Evolutionary conservation across 2,113 vertebrate genomes (phyloP), one percentile per base, ranked within the genome.

Genomic region (Trichomycterus rosablanca): DNA sequence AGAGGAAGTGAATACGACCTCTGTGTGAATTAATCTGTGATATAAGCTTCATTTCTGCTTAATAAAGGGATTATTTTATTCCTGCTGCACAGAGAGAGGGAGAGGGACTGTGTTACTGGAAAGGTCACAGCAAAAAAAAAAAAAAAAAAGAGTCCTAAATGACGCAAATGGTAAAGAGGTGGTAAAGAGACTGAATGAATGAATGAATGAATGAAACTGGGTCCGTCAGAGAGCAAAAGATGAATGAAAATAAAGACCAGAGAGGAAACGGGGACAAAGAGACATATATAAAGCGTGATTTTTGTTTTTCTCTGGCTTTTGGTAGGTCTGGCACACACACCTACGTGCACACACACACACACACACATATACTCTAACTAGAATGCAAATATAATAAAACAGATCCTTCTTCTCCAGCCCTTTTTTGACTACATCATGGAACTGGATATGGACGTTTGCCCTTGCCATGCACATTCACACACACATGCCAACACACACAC

Each of bases 41-140:
- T 46, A 34, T 30, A 28, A 48, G 49, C 60, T 52, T 59, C 18
- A 43, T 1, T 48, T 42, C 43, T 6, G n/a, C 19, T 49, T 67
- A 59, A 51, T 28, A 63, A 26, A 44, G 35, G 45, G 67, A 69
- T 63, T 58, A 63, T 57, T 37, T 69, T n/a, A n/a, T n/a, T 28
- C 7, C 52, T 11, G 24, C 40, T 18, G 40, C 37, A 22, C 53
- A 57, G 4, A 37, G 16, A 34, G 12, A 59, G 50, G 15, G 20
- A 30, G 10, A 8, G 20, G 49, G 39, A 26, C 20, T 28, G 18
- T 30, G 22, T 24, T 12, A 30, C 26, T 3, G 26, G 26, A 30
- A 7, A 22, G 34, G 59, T 18, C 39, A 10, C 22, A 48, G n/a
- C n/a, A 60, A 6, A 30, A 28, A 26, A 1, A 9, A 7, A 56